Conservation (phyloP, 35 echinoderm and acorn worm genomes). For the Lytechinus variegatus region DNA sequence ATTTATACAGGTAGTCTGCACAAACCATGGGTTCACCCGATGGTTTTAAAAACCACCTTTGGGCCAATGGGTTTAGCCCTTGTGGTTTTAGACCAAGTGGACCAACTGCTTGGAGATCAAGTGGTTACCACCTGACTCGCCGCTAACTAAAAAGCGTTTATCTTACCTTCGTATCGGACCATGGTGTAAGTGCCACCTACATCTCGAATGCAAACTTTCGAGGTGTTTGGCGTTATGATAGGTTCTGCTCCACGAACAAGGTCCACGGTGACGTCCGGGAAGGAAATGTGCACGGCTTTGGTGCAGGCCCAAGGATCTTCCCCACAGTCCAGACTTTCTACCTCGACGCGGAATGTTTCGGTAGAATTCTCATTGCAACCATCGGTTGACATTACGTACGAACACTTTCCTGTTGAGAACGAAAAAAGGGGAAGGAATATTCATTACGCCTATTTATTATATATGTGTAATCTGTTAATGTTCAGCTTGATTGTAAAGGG, state of each 20-base stretch:
- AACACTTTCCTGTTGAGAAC: neutral
- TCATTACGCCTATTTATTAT: too few species aligned
- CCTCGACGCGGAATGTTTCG: neutral
- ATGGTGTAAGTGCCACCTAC: neutral
- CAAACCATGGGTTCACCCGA: too few species aligned
- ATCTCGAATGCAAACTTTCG: neutral
- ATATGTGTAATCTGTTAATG: too few species aligned
- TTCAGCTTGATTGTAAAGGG: too few species aligned
- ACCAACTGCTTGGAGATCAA: too few species aligned
- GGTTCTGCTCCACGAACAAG: slow-evolving; percentile 15
- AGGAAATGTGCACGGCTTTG: slow-evolving; percentile 1
- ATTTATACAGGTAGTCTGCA: too few species aligned
- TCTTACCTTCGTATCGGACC: neutral
- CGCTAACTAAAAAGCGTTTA: too few species aligned
- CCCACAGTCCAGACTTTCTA: slow-evolving; percentile 31
- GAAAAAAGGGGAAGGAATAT: neutral
- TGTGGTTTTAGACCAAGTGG: too few species aligned
- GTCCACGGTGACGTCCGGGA: neutral
- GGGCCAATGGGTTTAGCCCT: too few species aligned
- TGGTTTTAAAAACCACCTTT: too few species aligned
- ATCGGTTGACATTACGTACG: slow-evolving; percentile 10
- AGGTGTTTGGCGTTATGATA: neutral
- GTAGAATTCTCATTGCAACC: neutral
- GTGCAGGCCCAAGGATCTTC: neutral
- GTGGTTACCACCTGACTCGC: too few species aligned